A percentile compares a stretch with the other conserved stretches of the same genome.
Conservation (phyloP, 2,797 vertebrate genomes). For the Eidolon dupreanum region DNA sequence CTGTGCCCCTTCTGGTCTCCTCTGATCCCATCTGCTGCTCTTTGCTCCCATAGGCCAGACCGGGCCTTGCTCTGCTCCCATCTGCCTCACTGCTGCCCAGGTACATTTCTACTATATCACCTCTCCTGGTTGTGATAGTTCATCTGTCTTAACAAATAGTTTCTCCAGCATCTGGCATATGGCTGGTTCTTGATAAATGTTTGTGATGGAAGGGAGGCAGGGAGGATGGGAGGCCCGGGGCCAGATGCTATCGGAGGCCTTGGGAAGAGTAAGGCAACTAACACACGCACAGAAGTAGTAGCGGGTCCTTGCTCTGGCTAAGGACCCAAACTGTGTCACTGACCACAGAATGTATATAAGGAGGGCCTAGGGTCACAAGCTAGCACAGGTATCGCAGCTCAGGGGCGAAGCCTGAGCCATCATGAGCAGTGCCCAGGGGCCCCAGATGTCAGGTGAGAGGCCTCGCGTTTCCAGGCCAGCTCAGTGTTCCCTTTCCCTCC, state of each 20-base stretch:
- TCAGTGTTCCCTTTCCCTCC: neutral
- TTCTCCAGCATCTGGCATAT: accelerated
- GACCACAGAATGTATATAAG: too few relatives aligned
- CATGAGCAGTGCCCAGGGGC: accelerated
- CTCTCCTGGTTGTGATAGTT: accelerated
- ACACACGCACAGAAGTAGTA: too few relatives aligned
- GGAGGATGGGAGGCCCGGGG: neutral
- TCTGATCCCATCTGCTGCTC: neutral
- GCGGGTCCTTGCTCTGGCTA: neutral
- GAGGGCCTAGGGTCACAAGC: neutral
- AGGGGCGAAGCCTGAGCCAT: neutral
- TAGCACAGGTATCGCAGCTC: accelerated
- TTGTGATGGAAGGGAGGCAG: neutral
- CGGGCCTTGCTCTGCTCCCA: neutral
- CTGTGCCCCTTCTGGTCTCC: neutral
- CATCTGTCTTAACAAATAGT: neutral
- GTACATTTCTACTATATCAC: accelerated
- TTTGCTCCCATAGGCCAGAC: neutral
- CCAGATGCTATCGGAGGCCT: neutral
- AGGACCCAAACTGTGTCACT: neutral
- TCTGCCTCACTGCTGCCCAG: accelerated
- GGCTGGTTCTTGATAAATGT: neutral
- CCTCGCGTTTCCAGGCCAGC: accelerated
- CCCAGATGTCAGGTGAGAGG: accelerated
- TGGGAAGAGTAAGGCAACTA: neutral